Evolutionary conservation across 1,140 invertebrate species (phyloP).

Genomic region (Drosophila sulfurigaster): DNA sequence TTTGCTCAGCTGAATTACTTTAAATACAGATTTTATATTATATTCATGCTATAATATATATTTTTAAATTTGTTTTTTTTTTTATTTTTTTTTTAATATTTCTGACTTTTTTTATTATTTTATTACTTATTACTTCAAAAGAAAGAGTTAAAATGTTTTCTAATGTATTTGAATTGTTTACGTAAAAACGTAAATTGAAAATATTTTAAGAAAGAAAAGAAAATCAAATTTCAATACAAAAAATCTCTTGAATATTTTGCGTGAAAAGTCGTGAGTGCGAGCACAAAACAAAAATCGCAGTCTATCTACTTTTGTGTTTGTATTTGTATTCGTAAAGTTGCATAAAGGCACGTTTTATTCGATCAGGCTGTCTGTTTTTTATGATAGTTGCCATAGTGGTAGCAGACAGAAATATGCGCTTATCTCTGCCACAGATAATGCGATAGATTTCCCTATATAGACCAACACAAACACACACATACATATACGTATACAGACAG

Average conservation of each 20-base stretch:
- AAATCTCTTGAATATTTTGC: not conserved
- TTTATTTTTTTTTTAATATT: too few species aligned
- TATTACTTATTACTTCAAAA: too few species aligned
- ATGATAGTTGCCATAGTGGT: slow-evolving; percentile 12
- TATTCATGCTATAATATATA: too few species aligned
- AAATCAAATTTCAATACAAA: too few species aligned
- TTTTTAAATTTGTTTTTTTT: too few species aligned
- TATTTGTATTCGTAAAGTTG: not conserved
- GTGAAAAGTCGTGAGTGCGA: not conserved
- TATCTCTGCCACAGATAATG: slow-evolving; percentile 34
- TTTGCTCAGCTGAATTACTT: too few species aligned
- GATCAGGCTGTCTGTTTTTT: slow-evolving; percentile 25
- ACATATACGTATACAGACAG: slow-evolving; percentile 7
- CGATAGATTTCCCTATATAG: slow-evolving; percentile 32
- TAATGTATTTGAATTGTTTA: too few species aligned
- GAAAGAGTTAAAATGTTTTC: too few species aligned
- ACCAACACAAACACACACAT: slow-evolving; percentile 4
- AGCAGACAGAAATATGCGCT: slow-evolving; percentile 19
- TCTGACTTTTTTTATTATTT: too few species aligned
- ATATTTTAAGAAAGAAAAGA: too few species aligned
- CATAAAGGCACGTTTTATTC: slow-evolving; percentile 8
- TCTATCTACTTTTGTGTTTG: not conserved
- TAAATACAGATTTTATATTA: too few species aligned
- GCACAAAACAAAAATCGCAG: not conserved
- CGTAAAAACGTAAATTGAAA: too few species aligned